Conservation (phyloP, 1,140 invertebrate genomes). For the Diploscapter pachys region DNA sequence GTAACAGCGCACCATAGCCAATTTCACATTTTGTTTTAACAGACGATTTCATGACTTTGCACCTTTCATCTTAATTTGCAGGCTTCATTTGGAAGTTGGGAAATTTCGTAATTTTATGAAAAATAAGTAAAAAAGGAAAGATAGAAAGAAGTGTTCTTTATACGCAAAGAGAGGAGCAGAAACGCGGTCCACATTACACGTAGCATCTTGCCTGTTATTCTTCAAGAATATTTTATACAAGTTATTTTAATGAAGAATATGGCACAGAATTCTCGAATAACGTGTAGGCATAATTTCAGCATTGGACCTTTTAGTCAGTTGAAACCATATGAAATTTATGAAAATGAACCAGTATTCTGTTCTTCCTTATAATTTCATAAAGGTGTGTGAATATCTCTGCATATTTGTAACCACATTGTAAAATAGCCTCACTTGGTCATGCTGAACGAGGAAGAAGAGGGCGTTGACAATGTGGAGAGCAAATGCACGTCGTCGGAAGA, state of each 20-base stretch:
- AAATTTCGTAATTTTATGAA: no score
- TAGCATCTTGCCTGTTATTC: no score
- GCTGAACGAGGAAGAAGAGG: conserved; percentile 36
- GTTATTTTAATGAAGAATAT: background rate
- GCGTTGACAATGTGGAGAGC: conserved; percentile 29
- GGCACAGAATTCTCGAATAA: no score
- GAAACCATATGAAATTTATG: background rate
- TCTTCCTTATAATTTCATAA: background rate
- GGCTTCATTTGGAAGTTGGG: no score
- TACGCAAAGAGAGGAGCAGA: no score
- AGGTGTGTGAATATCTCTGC: background rate
- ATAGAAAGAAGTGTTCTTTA: no score
- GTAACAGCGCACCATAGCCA: no score
- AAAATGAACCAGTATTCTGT: background rate
- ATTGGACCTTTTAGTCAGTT: background rate
- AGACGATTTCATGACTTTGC: no score
- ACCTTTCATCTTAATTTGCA: no score
- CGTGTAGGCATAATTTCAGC: background rate
- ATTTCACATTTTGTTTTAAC: no score
- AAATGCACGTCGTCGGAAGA: conserved; percentile 36
- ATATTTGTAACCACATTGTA: background rate
- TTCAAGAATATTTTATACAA: background rate
- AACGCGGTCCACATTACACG: no score
- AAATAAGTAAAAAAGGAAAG: no score
- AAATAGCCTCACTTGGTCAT: conserved; percentile 24